phyloP scores from a whole-genome alignment of 1,140 invertebrate species.

The Adoxophyes honmai region DNA sequence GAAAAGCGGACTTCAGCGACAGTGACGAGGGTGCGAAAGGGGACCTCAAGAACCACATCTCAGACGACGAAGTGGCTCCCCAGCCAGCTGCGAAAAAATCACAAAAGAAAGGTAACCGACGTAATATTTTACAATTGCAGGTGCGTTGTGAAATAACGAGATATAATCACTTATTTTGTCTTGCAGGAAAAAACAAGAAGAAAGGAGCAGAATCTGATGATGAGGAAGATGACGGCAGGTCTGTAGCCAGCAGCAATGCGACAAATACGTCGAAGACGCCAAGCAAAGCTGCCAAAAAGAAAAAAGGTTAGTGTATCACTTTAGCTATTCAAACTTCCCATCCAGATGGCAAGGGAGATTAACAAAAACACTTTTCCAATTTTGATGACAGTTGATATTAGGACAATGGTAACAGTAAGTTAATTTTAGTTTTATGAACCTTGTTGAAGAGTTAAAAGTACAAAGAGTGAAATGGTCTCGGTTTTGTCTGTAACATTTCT shows the following conservation, averaged over 20 bases:
- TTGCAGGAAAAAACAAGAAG: conserved; percentile 59
- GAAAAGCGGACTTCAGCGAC: conserved; percentile 71
- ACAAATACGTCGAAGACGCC: conserved; percentile 45
- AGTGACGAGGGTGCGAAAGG: conserved; percentile 57
- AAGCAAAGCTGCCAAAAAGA: conserved; percentile 61
- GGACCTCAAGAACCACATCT: conserved; percentile 52
- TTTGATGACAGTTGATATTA: too few relatives aligned
- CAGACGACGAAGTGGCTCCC: conserved; percentile 72
- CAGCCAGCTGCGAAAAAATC: conserved; percentile 69
- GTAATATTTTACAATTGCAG: conserved; percentile 11
- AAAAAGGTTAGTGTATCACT: conserved; percentile 52
- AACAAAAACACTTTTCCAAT: too few relatives aligned
- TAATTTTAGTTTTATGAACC: too few relatives aligned
- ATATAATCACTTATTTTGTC: conserved; percentile 12
- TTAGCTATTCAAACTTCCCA: conserved; percentile 17
- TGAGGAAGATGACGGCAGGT: conserved; percentile 58
- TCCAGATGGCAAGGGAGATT: too few relatives aligned
- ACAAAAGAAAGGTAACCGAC: conserved; percentile 73
- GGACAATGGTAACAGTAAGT: too few relatives aligned
- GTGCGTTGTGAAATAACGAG: neutral
- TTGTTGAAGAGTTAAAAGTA: too few relatives aligned
- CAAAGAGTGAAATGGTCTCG: too few relatives aligned
- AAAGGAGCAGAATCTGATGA: conserved; percentile 58
- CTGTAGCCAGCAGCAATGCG: conserved; percentile 40
- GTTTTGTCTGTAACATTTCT: too few relatives aligned